Conservation (phyloP, 2,797 vertebrate genomes). For the Sebastes miniatus region DNA sequence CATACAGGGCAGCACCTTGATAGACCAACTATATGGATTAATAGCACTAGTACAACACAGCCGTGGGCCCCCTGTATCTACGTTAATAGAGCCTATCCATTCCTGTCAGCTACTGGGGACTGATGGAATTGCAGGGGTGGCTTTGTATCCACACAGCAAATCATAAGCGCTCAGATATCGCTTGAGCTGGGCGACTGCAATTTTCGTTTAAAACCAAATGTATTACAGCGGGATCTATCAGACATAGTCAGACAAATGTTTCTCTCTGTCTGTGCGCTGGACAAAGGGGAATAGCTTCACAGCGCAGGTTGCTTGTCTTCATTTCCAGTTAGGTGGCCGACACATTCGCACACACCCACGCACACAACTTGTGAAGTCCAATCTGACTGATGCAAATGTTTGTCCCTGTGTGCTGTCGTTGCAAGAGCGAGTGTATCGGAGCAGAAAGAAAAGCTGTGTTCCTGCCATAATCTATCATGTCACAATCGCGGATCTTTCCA, state of each 20-base stretch:
- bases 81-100: slow-evolving; percentile 87
- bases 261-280: slow-evolving; percentile 2
- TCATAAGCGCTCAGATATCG: slow-evolving; percentile 69
- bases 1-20: slow-evolving; percentile 72
- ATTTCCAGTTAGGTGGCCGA: slow-evolving; percentile 52
- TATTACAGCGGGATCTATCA: slow-evolving; percentile 67
- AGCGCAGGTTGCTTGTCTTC: slow-evolving; percentile 64
- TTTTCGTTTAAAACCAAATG: slow-evolving; percentile 76
- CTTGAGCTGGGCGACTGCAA: slow-evolving; percentile 66
- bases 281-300: slow-evolving; percentile 35
- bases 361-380: slow-evolving; percentile 14
- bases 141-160: slow-evolving; percentile 76
- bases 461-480: slow-evolving; percentile 56
- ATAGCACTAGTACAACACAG: slow-evolving; percentile 83
- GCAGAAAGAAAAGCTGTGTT: slow-evolving; percentile 48
- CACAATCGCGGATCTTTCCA: slow-evolving; percentile 16
- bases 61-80: slow-evolving; percentile 78
- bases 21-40: slow-evolving; percentile 86
- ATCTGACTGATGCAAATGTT: slow-evolving; percentile 52
- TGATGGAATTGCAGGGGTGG: slow-evolving; percentile 81
- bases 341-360: not conserved
- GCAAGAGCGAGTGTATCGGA: slow-evolving; percentile 36
- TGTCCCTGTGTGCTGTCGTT: slow-evolving; percentile 36
- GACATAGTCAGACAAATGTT: slow-evolving; percentile 36
- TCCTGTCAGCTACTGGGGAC: slow-evolving; percentile 84